A percentile compares a stretch with the other conserved stretches of the same genome.
Evolutionary conservation across 2,888 invertebrate species (phyloP).

Genomic region (Cataglyphis cursor): DNA sequence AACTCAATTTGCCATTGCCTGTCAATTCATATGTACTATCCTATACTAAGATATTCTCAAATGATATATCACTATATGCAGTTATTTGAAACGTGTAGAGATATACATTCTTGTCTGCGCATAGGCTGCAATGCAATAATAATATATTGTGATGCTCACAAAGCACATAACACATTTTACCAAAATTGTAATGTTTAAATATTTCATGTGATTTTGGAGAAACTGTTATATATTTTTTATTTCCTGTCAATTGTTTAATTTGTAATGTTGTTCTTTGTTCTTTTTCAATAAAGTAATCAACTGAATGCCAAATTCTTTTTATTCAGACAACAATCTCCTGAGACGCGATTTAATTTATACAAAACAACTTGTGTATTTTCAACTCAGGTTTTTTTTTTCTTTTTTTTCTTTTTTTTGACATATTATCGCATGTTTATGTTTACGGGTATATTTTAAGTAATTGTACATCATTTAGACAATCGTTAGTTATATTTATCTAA

Average conservation of each 20-base stretch:
- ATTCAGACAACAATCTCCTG: conserved; percentile 10
- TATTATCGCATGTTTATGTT: not conserved
- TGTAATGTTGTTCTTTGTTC: conserved; percentile 87
- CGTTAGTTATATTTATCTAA: conserved; percentile 1
- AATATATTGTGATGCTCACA: conserved; percentile 86
- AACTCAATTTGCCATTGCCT: conserved; percentile 80
- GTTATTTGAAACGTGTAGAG: conserved; percentile 77
- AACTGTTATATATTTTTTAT: conserved; percentile 87
- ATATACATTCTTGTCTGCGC: conserved; percentile 83
- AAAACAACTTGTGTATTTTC: not conserved
- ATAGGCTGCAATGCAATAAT: conserved; percentile 86
- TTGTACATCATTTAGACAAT: conserved; percentile 1
- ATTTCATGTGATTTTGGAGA: conserved; percentile 86
- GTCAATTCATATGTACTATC: conserved; percentile 82
- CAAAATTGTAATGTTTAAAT: conserved; percentile 84
- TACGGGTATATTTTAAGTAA: not conserved
- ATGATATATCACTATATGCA: conserved; percentile 71
- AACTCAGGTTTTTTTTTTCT: not conserved
- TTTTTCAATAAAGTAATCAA: conserved; percentile 86
- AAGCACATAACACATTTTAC: conserved; percentile 85
- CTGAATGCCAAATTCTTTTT: conserved; percentile 61
- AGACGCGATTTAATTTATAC: conserved; percentile 16
- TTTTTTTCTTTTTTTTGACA: not conserved
- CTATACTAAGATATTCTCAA: conserved; percentile 83
- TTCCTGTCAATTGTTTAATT: conserved; percentile 86